A percentile compares a stretch with the other conserved stretches of the same genome.
Conservation (phyloP, 1,140 invertebrate species). For the Alviniconcha marisindica region DNA sequence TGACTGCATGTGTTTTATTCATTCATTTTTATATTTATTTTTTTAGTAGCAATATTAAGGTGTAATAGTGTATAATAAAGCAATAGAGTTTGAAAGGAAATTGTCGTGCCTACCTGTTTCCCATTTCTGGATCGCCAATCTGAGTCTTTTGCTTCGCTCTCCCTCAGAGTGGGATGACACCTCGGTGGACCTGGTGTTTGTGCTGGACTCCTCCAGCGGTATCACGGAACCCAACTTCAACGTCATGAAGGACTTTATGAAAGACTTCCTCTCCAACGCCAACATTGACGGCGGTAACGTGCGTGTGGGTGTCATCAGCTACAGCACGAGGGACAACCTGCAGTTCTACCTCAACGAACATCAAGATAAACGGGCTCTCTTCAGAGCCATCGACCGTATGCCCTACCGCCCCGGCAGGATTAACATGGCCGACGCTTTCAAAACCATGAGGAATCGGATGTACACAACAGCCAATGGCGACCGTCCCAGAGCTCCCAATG, state of each 20-base stretch:
- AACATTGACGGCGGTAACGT: conserved; percentile 64
- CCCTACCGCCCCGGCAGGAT: conserved; percentile 65
- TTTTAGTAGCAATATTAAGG: no score
- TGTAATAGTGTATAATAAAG: no score
- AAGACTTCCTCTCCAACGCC: conserved; percentile 56
- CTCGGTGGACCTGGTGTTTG: conserved; percentile 61
- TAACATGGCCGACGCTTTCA: conserved; percentile 64
- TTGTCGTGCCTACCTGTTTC: no score
- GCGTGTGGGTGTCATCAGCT: conserved; percentile 62
- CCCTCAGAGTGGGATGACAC: neutral
- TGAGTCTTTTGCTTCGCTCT: neutral
- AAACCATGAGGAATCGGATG: conserved; percentile 60
- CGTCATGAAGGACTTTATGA: conserved; percentile 59
- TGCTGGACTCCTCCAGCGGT: conserved; percentile 65
- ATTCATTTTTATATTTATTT: no score
- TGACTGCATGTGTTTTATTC: no score
- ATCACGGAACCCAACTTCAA: conserved; percentile 58
- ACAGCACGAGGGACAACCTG: conserved; percentile 58
- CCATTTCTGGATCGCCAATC: no score
- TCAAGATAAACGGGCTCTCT: conserved; percentile 47
- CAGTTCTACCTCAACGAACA: conserved; percentile 62
- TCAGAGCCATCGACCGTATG: conserved; percentile 58
- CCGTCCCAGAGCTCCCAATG: conserved; percentile 58
- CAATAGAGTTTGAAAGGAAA: no score
- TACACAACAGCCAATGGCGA: conserved; percentile 65